These are phyloP conservation scores for Cantharis lateralis DNA, from an alignment of 2,888 invertebrate species.

Conservation along the genomic window DNA sequence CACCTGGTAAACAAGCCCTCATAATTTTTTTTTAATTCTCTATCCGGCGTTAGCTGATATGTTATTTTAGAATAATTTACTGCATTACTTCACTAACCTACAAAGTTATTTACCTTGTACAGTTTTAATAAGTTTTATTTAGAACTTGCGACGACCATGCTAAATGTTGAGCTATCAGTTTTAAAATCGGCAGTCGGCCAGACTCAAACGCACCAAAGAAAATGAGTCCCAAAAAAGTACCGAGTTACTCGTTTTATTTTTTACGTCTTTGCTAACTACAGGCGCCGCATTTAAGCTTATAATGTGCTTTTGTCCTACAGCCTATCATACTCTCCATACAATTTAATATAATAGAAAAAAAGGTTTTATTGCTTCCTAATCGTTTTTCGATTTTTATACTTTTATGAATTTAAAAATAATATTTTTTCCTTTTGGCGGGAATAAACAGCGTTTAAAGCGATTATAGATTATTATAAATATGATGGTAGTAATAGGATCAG, in stretches of 20 bases:
- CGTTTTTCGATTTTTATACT: not conserved
- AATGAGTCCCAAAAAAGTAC: conserved; percentile 25
- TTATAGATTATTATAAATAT: not conserved
- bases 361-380: not conserved
- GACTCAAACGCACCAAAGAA: conserved; percentile 29
- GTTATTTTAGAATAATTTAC: not conserved
- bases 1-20: not conserved
- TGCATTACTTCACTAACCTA: not conserved
- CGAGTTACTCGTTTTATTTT: conserved; percentile 20
- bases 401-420: not conserved
- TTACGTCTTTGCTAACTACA: conserved; percentile 24
- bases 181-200: conserved; percentile 30
- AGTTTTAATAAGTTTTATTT: not conserved
- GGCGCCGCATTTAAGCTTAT: conserved; percentile 26
- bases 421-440: not conserved
- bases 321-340: not conserved
- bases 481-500: not conserved
- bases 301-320: conserved; percentile 1
- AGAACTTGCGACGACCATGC: conserved; percentile 14
- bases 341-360: not conserved
- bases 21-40: not conserved
- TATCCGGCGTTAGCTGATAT: not conserved
- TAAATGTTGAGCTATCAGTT: conserved; percentile 28
- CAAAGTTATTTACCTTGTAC: not conserved
- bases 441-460: not conserved